Percentiles rank a stretch among this genome's conserved stretches.
Conservation (phyloP, 2,888 invertebrate genomes). For the Linnaemya vulpina region DNA sequence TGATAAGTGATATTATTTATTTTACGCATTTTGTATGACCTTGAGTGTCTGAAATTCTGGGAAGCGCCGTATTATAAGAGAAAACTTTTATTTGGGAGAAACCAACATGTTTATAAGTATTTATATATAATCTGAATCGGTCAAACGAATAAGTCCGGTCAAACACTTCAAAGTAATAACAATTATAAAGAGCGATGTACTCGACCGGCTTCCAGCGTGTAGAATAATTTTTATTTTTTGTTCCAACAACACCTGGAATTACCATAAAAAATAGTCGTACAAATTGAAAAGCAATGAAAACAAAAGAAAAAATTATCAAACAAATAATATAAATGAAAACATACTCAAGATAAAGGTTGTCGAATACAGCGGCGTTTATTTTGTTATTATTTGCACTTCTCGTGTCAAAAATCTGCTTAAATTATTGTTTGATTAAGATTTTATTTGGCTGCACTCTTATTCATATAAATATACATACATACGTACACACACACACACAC, state of each 20-base stretch:
- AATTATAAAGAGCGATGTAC: slow-evolving; percentile 9
- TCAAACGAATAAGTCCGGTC: not conserved
- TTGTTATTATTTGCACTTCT: slow-evolving; percentile 4
- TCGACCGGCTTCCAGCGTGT: not conserved
- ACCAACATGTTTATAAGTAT: no score
- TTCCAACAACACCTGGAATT: slow-evolving; percentile 50
- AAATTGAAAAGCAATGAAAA: slow-evolving; percentile 10
- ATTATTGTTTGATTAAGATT: no score
- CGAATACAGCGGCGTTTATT: slow-evolving; percentile 7
- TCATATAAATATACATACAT: no score
- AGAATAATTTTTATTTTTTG: not conserved
- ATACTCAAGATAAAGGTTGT: slow-evolving; percentile 44
- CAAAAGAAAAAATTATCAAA: slow-evolving; percentile 19
- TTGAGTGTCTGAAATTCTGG: no score
- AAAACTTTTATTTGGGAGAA: no score
- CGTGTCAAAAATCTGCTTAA: not conserved
- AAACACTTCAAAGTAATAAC: slow-evolving; percentile 14
- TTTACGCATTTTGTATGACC: no score
- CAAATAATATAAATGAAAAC: slow-evolving; percentile 35
- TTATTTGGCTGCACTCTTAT: no score
- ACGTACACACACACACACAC: no score
- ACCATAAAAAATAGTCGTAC: slow-evolving; percentile 8
- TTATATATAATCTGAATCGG: no score
- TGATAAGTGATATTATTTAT: no score
- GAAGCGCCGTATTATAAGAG: no score